A percentile compares a stretch with the other conserved stretches of the same genome.
Evolutionary conservation across 1,140 invertebrate genomes (phyloP).

Genomic region (Diuraphis noxia): DNA sequence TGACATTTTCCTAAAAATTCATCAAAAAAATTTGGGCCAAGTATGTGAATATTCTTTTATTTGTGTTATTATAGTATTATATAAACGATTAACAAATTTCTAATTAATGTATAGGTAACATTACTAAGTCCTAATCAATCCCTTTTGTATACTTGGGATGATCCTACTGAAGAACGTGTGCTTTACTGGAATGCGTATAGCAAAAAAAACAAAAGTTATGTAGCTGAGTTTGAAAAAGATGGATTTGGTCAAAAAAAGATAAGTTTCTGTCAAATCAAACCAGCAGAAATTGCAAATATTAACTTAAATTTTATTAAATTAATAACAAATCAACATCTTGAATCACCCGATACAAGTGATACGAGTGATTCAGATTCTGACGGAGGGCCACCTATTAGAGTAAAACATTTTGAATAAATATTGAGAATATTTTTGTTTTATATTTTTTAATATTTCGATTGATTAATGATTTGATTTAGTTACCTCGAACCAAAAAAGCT

Average conservation of each 20-base stretch:
- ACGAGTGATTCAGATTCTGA: conserved; percentile 59
- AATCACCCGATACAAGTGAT: conserved; percentile 56
- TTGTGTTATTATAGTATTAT: not conserved
- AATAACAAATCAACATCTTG: conserved; percentile 56
- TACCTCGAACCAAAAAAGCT: conserved; percentile 63
- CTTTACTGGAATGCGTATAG: conserved; percentile 84
- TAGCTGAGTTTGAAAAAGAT: conserved; percentile 72
- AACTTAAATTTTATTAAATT: conserved; percentile 58
- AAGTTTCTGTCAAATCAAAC: conserved; percentile 68
- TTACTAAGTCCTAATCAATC: conserved; percentile 77
- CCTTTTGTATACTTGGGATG: conserved; percentile 84
- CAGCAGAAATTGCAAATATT: conserved; percentile 59
- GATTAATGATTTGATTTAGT: conserved; percentile 52
- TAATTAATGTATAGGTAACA: conserved; percentile 64
- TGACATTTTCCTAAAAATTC: conserved; percentile 79
- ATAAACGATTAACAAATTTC: not conserved
- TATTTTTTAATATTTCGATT: conserved; percentile 8
- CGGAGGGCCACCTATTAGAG: conserved; percentile 56
- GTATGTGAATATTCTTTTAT: conserved; percentile 55
- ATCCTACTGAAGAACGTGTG: conserved; percentile 72
- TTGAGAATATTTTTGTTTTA: not conserved
- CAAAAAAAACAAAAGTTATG: conserved; percentile 73
- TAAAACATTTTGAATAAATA: conserved; percentile 12
- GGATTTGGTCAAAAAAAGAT: conserved; percentile 71
- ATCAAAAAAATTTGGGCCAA: conserved; percentile 72